Evolutionary conservation across 1,140 invertebrate genomes (phyloP).

Genomic region (Galleria mellonella): DNA sequence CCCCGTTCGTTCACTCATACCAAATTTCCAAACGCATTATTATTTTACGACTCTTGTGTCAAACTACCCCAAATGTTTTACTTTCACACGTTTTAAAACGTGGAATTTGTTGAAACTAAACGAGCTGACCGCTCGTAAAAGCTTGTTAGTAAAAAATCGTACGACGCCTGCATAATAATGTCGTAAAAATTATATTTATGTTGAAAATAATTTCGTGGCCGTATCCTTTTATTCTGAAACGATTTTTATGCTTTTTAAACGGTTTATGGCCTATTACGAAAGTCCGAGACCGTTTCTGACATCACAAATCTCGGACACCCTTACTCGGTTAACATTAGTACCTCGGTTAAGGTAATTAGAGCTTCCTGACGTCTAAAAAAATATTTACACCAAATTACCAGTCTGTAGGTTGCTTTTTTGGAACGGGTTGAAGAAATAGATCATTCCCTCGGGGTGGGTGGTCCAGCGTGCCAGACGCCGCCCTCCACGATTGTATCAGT

Average conservation of each 20-base stretch:
- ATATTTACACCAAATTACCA: constrained; percentile 4
- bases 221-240: constrained; percentile 9
- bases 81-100: constrained; percentile 68
- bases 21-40: constrained; percentile 9
- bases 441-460: constrained; percentile 33
- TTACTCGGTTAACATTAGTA: constrained; percentile 5
- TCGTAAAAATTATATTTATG: constrained; percentile 64
- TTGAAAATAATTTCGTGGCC: constrained; percentile 25
- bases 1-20: constrained; percentile 38
- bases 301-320: not conserved
- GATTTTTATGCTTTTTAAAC: constrained; percentile 1
- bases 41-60: constrained; percentile 37
- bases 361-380: constrained; percentile 21
- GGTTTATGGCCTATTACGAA: not conserved
- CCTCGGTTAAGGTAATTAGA: constrained; percentile 20
- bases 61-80: constrained; percentile 51
- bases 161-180: constrained; percentile 51
- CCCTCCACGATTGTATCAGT: constrained; percentile 36
- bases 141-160: constrained; percentile 36
- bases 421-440: constrained; percentile 22
- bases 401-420: constrained; percentile 16
- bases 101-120: constrained; percentile 45
- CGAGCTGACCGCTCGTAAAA: constrained; percentile 52
- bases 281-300: not conserved
- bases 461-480: constrained; percentile 21